Evolutionary conservation across 2,113 vertebrate species (phyloP).

Genomic region (Accipiter virgatus): DNA sequence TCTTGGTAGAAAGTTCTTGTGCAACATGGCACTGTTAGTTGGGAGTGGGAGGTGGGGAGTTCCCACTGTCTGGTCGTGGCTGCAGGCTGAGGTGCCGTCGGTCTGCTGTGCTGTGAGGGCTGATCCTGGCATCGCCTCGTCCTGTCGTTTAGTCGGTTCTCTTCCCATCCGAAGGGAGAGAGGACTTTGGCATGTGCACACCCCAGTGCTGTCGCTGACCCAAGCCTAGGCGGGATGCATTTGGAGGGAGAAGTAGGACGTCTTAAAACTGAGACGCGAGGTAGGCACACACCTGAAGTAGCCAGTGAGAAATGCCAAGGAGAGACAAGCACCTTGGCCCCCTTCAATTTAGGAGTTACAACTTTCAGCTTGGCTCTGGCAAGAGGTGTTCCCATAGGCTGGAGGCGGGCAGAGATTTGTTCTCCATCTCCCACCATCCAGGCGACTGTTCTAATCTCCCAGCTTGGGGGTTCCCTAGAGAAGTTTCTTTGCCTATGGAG

Average conservation of each 20-base stretch:
- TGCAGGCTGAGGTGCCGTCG: neutral
- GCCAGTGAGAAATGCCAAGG: neutral
- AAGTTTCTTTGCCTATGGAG: neutral
- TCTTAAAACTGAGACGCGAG: neutral
- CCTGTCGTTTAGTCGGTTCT: neutral
- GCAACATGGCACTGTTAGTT: neutral
- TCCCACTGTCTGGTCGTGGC: neutral
- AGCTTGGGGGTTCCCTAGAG: neutral
- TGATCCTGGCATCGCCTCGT: neutral
- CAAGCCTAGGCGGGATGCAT: no score
- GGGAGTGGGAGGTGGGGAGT: neutral
- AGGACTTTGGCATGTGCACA: rapidly evolving
- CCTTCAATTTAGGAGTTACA: neutral
- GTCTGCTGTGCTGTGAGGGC: neutral
- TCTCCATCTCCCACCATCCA: neutral
- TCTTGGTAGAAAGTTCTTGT: neutral
- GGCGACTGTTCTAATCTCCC: neutral
- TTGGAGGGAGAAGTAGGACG: neutral
- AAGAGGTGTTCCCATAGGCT: neutral
- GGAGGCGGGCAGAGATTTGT: neutral
- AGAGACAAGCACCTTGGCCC: neutral
- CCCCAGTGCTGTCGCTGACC: neutral
- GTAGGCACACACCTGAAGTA: neutral
- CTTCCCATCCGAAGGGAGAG: neutral
- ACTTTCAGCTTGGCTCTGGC: neutral